Evolutionary conservation across 2,888 invertebrate genomes (phyloP).

Genomic region (Ormyrus rosae): DNA sequence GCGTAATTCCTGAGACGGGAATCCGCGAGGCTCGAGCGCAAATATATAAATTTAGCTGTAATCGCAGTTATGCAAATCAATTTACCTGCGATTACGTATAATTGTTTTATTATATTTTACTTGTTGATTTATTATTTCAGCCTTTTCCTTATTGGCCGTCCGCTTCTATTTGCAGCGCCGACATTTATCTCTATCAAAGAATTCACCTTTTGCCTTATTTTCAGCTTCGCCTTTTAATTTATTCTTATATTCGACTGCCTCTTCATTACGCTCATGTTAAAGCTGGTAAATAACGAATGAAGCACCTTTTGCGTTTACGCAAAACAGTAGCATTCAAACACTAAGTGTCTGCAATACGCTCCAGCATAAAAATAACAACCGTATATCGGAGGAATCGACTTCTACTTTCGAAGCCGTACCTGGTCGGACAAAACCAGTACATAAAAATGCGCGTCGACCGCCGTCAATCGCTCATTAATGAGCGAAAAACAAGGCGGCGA

Average conservation of each 20-base stretch:
- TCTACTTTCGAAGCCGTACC: too few species aligned
- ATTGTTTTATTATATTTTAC: constrained; percentile 14
- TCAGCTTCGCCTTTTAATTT: neutral
- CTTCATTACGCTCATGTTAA: too few species aligned
- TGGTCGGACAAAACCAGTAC: too few species aligned
- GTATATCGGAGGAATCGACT: too few species aligned
- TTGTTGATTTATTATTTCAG: neutral
- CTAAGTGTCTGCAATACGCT: too few species aligned
- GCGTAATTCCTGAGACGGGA: neutral
- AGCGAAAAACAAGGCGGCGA: neutral
- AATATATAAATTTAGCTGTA: constrained; percentile 21
- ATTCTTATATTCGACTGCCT: too few species aligned
- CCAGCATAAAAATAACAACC: too few species aligned
- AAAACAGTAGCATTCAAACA: too few species aligned
- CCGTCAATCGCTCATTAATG: constrained; percentile 17
- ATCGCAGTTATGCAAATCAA: constrained; percentile 30
- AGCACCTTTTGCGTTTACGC: too few species aligned
- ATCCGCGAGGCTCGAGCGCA: neutral
- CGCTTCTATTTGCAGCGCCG: neutral
- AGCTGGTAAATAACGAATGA: too few species aligned
- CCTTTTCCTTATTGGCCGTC: neutral
- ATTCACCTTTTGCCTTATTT: neutral
- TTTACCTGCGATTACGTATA: constrained; percentile 7
- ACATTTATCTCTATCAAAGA: constrained; percentile 6
- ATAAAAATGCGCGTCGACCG: neutral